These are phyloP conservation scores for Ridgeia piscesae DNA, from an alignment of 1,140 invertebrate genomes.

Conservation along the genomic window DNA sequence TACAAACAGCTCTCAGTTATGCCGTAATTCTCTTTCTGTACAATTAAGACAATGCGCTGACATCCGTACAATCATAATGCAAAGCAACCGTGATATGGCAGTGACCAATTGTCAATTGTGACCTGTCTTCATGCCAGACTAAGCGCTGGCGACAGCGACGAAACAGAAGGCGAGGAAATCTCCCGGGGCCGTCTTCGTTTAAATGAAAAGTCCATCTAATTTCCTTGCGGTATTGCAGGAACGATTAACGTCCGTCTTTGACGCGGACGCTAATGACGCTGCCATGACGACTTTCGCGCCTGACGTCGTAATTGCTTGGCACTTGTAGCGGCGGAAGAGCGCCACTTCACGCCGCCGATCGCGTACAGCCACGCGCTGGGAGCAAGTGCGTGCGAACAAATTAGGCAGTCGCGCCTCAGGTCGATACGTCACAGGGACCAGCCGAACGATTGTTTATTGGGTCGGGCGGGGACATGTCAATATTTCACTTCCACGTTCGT, in stretches of 20 bases:
- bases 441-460: background rate
- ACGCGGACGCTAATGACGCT: background rate
- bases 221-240: background rate
- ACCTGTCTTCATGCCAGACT: background rate
- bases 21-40: background rate
- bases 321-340: background rate
- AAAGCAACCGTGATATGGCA: background rate
- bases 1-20: background rate
- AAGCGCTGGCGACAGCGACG: background rate
- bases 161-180: background rate
- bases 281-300: background rate
- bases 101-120: no score
- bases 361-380: background rate
- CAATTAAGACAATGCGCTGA: no score
- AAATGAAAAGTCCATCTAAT: conserved; percentile 6
- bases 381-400: background rate
- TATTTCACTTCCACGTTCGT: background rate
- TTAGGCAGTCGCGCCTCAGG: background rate
- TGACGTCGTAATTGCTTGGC: background rate
- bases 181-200: background rate
- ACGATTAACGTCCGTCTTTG: background rate
- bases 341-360: background rate
- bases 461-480: background rate
- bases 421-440: background rate
- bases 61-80: background rate